A percentile compares a stretch with the other conserved stretches of the same genome.
Evolutionary conservation across 1,140 invertebrate genomes (phyloP).

Genomic region (Drosophila pseudoobscura): DNA sequence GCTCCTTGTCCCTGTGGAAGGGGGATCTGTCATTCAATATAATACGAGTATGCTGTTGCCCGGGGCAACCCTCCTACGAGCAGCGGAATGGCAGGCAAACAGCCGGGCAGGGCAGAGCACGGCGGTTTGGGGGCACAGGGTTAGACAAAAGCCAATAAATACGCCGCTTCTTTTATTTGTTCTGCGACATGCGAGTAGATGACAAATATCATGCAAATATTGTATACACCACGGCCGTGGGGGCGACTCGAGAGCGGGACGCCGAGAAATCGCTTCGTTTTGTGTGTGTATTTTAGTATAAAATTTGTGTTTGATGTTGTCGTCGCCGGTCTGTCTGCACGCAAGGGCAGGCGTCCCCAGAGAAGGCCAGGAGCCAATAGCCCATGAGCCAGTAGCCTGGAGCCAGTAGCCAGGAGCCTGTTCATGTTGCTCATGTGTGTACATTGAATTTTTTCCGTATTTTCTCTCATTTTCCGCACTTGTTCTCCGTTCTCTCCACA

Average conservation of each 20-base stretch:
- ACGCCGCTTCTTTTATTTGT: constrained; percentile 34
- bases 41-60: constrained; percentile 20
- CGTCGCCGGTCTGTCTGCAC: constrained; percentile 56
- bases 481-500: constrained; percentile 37
- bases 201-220: constrained; percentile 48
- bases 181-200: constrained; percentile 41
- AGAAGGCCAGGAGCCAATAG: too few relatives aligned
- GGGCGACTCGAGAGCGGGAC: not conserved
- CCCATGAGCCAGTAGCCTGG: too few relatives aligned
- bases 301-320: constrained; percentile 44
- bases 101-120: not conserved
- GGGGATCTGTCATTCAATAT: constrained; percentile 24
- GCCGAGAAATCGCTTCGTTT: constrained; percentile 28
- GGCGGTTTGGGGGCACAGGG: not conserved
- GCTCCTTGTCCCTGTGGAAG: too few relatives aligned
- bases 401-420: too few relatives aligned
- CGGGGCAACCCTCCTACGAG: constrained; percentile 6
- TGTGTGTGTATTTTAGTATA: constrained; percentile 10
- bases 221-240: not conserved
- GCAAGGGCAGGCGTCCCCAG: constrained; percentile 23
- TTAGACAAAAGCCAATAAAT: constrained; percentile 48
- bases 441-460: constrained; percentile 8
- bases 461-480: constrained; percentile 3
- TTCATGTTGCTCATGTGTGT: not conserved
- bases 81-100: constrained; percentile 1